A percentile compares a stretch with the other conserved stretches of the same genome.
phyloP scores from a whole-genome alignment of 2,113 vertebrate species.

The Chaenogobius annularis region DNA sequence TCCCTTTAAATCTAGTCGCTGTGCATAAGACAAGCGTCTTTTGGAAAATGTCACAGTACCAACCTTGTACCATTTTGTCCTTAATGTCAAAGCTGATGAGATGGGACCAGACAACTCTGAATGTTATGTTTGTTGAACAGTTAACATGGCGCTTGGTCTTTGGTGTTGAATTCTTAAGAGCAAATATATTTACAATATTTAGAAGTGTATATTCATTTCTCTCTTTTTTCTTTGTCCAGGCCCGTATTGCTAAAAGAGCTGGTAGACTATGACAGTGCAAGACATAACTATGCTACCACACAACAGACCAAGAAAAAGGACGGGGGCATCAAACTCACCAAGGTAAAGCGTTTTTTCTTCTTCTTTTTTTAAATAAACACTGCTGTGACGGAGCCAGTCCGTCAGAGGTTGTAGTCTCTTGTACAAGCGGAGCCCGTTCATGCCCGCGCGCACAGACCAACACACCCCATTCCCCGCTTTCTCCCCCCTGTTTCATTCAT shows the following conservation, averaged over 20 bases:
- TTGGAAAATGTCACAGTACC: neutral
- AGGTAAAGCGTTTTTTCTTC: conserved; percentile 76
- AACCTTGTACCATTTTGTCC: neutral
- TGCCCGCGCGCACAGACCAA: too few relatives aligned
- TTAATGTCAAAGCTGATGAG: neutral
- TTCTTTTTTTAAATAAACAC: too few relatives aligned
- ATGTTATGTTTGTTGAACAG: neutral
- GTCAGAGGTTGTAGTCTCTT: too few relatives aligned
- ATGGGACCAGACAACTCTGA: neutral
- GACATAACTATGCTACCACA: conserved; percentile 90
- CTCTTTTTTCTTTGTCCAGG: conserved; percentile 65
- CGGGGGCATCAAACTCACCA: conserved; percentile 89
- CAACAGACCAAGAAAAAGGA: conserved; percentile 98
- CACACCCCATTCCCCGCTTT: too few relatives aligned
- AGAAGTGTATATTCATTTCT: neutral
- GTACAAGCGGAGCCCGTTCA: too few relatives aligned
- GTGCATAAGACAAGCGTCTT: too few relatives aligned
- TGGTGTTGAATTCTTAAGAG: too few relatives aligned
- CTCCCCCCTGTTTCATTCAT: too few relatives aligned
- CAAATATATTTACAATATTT: neutral
- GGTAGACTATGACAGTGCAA: conserved; percentile 95
- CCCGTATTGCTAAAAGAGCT: conserved; percentile 93
- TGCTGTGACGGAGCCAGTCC: too few relatives aligned
- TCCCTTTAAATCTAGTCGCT: neutral
- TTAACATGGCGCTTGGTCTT: too few relatives aligned